Base-by-base conservation (phyloP, 2,888 invertebrate species). In the Cyrtodaria siliqua region DNA sequence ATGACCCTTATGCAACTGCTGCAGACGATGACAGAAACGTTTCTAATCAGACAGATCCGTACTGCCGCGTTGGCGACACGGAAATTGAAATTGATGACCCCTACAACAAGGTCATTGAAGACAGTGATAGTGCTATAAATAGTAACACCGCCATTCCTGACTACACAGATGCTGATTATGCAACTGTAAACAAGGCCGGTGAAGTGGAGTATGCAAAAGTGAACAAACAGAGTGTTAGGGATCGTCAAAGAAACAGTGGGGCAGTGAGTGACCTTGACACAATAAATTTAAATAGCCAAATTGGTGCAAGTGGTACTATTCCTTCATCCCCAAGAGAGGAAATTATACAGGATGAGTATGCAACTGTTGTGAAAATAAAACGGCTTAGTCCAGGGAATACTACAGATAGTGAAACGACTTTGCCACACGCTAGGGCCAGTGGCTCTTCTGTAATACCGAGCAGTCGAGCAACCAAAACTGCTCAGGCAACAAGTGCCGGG, bases 11-110 rank as follows among this genome's bases (percentile, higher is more conserved):
- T 61, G 50, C 74, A 12, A 61, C 53, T 44, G 67, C 77, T 18
- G 20, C 44, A 23, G 79, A 71, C 64, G 84, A 82, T 2, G 83
- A 82, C n/a, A 63, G 79, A 44, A 79, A 83, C 57, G 84, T 81
- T 16, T 81, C 81, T 9, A 81, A 81, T 68, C 77, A 81, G 40
- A 80, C 80, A 16, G 80, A 83, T 47, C 83, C 79, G 0, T 82
- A 82, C 49, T 59, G 76, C 24, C 63, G 74, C 6, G 79, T 79
- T 3, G 64, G 64, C n/a, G 80, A 80, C 29, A 79, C 71, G 1
- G 83, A 81, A 9, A 69, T 53, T 18, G 79, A 79, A 50, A 53
- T 72, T n/a, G 82, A 84, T 33, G 86, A 86, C 49, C 84, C 86
- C 0, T 84, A 83, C 69, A 78, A 78, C 44, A 81, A 77, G 47